Percentiles rank a stretch among this genome's conserved stretches.
Evolutionary conservation across 1,140 invertebrate genomes (phyloP).

Genomic region (Hermetia illucens): DNA sequence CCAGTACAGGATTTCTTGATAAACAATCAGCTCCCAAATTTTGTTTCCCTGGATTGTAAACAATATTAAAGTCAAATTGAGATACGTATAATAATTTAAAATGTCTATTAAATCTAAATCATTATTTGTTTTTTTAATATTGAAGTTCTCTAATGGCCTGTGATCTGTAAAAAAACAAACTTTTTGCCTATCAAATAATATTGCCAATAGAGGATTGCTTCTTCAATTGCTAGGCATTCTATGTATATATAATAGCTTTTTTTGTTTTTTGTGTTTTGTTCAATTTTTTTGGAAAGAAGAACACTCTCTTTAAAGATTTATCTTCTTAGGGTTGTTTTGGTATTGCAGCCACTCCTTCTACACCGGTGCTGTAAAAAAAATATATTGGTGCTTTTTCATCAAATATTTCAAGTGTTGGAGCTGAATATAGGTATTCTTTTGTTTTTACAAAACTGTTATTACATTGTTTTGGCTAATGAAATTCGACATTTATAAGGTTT

Average conservation of each 20-base stretch:
- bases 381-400: too few relatives aligned
- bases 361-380: neutral
- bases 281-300: slow-evolving; percentile 22
- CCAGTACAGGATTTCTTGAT: slow-evolving; percentile 25
- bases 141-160: slow-evolving; percentile 28
- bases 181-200: slow-evolving; percentile 23
- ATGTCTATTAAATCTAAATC: slow-evolving; percentile 17
- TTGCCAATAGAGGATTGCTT: slow-evolving; percentile 29
- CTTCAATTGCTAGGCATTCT: slow-evolving; percentile 29
- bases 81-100: slow-evolving; percentile 20
- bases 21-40: slow-evolving; percentile 26
- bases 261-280: slow-evolving; percentile 19
- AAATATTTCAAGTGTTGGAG: slow-evolving; percentile 6
- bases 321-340: slow-evolving; percentile 17
- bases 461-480: too few relatives aligned
- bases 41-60: slow-evolving; percentile 22
- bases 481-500: too few relatives aligned
- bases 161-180: too few relatives aligned
- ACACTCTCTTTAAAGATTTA: slow-evolving; percentile 17
- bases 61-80: slow-evolving; percentile 25
- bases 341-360: neutral
- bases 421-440: slow-evolving; percentile 21
- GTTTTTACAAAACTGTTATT: slow-evolving; percentile 22
- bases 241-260: slow-evolving; percentile 22
- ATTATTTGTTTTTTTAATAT: slow-evolving; percentile 18